phyloP scores from a whole-genome alignment of 1,140 invertebrate species.

The Acromyrmex charruanus region DNA sequence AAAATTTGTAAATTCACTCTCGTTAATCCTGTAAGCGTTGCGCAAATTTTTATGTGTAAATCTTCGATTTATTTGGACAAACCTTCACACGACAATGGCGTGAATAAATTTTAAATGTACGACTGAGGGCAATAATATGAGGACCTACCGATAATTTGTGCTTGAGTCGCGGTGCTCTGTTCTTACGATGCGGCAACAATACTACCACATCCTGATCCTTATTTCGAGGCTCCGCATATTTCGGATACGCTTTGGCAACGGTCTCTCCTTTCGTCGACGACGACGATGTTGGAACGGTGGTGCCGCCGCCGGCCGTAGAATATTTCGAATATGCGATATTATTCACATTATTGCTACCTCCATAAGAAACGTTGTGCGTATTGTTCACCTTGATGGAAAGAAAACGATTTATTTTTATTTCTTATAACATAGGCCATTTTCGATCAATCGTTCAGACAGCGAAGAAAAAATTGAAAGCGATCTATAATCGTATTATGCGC shows the following conservation, averaged over 20 bases:
- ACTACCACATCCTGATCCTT: conserved; percentile 83
- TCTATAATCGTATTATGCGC: too few species aligned
- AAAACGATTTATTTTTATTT: conserved; percentile 20
- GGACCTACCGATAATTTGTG: conserved; percentile 82
- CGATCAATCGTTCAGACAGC: neutral
- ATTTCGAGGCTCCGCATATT: conserved; percentile 52
- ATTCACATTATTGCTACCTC: conserved; percentile 87
- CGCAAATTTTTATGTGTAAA: too few species aligned
- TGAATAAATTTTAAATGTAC: neutral
- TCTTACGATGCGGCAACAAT: conserved; percentile 81
- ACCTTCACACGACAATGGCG: neutral
- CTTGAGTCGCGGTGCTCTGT: conserved; percentile 79
- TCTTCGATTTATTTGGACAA: too few species aligned
- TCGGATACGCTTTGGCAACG: conserved; percentile 67
- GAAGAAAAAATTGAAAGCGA: neutral
- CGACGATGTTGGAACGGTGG: conserved; percentile 62
- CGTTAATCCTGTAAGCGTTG: too few species aligned
- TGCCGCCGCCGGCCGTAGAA: conserved; percentile 83
- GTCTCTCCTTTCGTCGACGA: conserved; percentile 52
- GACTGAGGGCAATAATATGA: neutral
- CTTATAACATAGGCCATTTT: neutral
- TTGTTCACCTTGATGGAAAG: conserved; percentile 88
- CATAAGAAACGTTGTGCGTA: conserved; percentile 91
- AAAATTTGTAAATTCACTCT: too few species aligned
- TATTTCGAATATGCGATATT: conserved; percentile 88